Base-by-base conservation (phyloP, 2,888 invertebrate species). In the Cerceris rybyensis region DNA sequence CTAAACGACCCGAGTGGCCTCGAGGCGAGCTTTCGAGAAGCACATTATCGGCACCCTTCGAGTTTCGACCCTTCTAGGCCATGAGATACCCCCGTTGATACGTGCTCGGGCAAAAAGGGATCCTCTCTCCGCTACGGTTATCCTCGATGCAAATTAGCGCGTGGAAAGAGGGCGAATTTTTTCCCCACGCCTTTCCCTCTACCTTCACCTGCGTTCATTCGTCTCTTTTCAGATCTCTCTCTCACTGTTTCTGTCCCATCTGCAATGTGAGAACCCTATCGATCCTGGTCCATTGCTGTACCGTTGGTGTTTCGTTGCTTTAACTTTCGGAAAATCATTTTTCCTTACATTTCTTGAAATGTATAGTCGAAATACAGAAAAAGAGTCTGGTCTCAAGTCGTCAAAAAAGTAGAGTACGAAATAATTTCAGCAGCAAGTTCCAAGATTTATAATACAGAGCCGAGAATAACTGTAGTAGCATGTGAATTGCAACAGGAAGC, bases 101-200 rank as follows among this genome's bases (percentile, higher is more conserved):
- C 70, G 68, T 67, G 74, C 67, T 46, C 59, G 16, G 46, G 50
- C 72, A 55, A 66, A 74, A 81, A 81, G 73, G 65, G 78, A 78
- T 64, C 49, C 68, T 66, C 70, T 67, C 69, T 41, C 58, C 28
- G 16, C 42, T 11, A 67, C 49, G 14, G 55, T 43, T 75, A 70
- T 61, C 74, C 75, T 68, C 42, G 69, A 80, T 84, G 84, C 82
- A 84, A 84, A 84, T 84, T 67, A 82, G 61, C 57, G 17, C 16
- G 64, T 68, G 68, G 69, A 60, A 57, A 17, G 71, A 78, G 81
- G 54, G 61, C 55, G 55, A 49, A 28, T 41, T 70, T 75, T 78
- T 69, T 63, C 28, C 70, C n/a, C 49, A 50, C 49, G 9, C 64
- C 59, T 57, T 41, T 49, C 58, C 13, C 55, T 50, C 58, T 14